These are phyloP conservation scores for Tetropium fuscum DNA, from an alignment of 2,888 invertebrate species.

Conservation along the genomic window DNA sequence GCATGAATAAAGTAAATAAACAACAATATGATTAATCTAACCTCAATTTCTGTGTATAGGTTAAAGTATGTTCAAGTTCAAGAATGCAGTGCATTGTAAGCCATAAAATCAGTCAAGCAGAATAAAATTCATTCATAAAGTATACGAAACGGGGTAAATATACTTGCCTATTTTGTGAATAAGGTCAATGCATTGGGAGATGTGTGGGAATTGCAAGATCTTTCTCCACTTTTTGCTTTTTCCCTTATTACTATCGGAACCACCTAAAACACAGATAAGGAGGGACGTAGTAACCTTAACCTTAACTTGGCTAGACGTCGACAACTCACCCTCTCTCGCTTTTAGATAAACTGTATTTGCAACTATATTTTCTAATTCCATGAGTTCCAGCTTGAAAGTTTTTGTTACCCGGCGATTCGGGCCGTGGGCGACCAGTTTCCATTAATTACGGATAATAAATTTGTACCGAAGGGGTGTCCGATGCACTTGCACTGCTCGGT, in stretches of 20 bases:
- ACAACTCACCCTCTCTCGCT: constrained; percentile 94
- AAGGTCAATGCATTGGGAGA: constrained; percentile 97
- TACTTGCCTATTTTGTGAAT: constrained; percentile 94
- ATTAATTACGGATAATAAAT: constrained; percentile 58
- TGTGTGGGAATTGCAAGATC: constrained; percentile 99
- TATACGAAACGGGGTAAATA: constrained; percentile 7
- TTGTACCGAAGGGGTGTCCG: constrained; percentile 40
- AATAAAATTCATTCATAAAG: background rate
- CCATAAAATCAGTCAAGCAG: constrained; percentile 17
- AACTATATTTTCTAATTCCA: constrained; percentile 99
- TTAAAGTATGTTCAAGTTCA: constrained; percentile 14
- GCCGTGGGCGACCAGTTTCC: constrained; percentile 69
- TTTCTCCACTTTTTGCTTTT: constrained; percentile 99
- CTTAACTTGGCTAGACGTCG: constrained; percentile 39
- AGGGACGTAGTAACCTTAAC: constrained; percentile 37
- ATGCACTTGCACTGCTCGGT: constrained; percentile 43
- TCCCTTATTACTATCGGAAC: constrained; percentile 99
- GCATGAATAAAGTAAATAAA: constrained; percentile 37
- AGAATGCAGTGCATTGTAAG: background rate
- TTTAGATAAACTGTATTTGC: constrained; percentile 99
- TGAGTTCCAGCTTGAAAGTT: constrained; percentile 95
- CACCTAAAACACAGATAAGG: constrained; percentile 74
- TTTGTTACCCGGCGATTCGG: constrained; percentile 65
- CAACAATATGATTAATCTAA: constrained; percentile 37
- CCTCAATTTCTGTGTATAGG: constrained; percentile 37